Evolutionary conservation across 2,113 vertebrate genomes (phyloP), one percentile per base, ranked within the genome.

Genomic region (Hepsetus odoe): DNA sequence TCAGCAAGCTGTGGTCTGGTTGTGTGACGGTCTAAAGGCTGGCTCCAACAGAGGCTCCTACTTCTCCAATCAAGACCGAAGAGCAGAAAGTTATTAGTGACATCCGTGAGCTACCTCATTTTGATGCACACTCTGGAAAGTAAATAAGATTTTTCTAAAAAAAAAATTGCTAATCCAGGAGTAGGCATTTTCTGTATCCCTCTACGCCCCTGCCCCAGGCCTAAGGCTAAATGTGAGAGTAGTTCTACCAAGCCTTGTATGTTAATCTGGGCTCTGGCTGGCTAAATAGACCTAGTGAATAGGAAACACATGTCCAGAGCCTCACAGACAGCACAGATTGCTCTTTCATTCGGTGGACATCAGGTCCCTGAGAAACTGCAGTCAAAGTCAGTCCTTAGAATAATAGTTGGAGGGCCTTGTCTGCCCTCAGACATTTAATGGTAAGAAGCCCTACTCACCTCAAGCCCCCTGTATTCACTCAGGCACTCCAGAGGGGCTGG

Each of bases 291-390:
- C 40, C 53, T 26, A 2, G 35, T 81, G 89, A 94, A 94, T 94
- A 90, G 88, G 90, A 93, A 93, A 89, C 93, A 94, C 87, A 93
- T 94, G 92, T 92, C 86, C 87, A 77, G 84, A n/a, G 62, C 74
- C 75, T 64, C 81, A 82, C 85, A 90, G 83, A 78, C 84, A 79
- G 85, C 68, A 90, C 88, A 92, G 88, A 90, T 88, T 74, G 71
- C 49, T 87, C 89, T 90, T 91, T 92, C 88, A 91, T 89, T 85
- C 74, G 46, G 82, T 72, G 77, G 86, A 78, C 76, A 85, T 70
- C 68, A 42, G 76, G 65, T 82, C 74, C 74, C 74, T 42, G 79
- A 80, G 86, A 84, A 83, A 81, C 74, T 68, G 79, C 76, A 78
- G 79, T 51, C 76, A 55, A 53, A 76, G 73, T 61, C 61, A 72